phyloP scores from a whole-genome alignment of 1,140 invertebrate genomes.

The Triops longicaudatus region DNA sequence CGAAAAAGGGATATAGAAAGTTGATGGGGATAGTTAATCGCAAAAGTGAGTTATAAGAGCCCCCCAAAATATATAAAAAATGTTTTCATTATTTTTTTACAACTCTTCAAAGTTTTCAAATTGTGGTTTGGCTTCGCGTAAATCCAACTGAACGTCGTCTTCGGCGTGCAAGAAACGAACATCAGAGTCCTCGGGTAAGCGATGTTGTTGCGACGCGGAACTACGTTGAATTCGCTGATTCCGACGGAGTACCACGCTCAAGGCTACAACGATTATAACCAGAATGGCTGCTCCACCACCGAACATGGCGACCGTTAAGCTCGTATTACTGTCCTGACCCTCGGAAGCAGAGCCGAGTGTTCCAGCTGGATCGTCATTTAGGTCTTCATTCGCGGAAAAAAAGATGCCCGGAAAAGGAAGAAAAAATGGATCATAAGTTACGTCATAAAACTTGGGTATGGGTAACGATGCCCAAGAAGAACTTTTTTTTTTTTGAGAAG shows the following conservation, averaged over 20 bases:
- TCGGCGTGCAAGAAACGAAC: conserved; percentile 31
- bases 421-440: not conserved
- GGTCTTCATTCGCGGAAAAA: not conserved
- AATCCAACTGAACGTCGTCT: conserved; percentile 28
- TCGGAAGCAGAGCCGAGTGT: not conserved
- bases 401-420: not conserved
- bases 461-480: not conserved
- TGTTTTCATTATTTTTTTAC: conserved; percentile 1
- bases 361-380: conserved; percentile 1
- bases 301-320: conserved; percentile 5
- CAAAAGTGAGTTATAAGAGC: not conserved
- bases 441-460: not conserved
- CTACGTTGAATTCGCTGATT: conserved; percentile 17
- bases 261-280: not conserved
- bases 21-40: not conserved
- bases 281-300: conserved; percentile 7
- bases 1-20: not conserved
- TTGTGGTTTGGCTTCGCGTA: conserved; percentile 26
- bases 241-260: not conserved
- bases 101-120: conserved; percentile 24
- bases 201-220: conserved; percentile 25
- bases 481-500: not conserved
- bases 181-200: conserved; percentile 32
- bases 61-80: too few species aligned
- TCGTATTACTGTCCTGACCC: not conserved